Evolutionary conservation across 1,140 invertebrate species (phyloP).

Genomic region (Bombus sibiricus): DNA sequence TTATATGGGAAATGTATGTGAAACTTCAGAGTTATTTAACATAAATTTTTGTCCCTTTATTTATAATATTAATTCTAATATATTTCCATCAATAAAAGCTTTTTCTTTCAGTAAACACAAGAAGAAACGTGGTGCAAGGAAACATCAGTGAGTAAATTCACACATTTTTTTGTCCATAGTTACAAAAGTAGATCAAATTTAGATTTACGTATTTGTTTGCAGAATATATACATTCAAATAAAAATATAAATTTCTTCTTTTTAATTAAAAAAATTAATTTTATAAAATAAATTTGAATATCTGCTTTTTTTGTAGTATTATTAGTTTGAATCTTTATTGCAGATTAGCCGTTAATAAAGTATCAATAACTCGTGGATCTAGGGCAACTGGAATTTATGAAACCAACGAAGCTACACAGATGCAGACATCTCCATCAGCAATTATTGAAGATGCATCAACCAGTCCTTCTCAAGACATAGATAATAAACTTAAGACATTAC

Average conservation of each 20-base stretch:
- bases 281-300: not conserved
- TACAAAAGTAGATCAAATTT: not conserved
- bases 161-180: constrained; percentile 4
- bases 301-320: constrained; percentile 7
- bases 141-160: constrained; percentile 76
- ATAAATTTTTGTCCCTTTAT: constrained; percentile 66
- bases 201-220: not conserved
- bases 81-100: constrained; percentile 65
- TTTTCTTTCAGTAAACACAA: constrained; percentile 80
- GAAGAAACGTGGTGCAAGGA: constrained; percentile 78
- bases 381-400: constrained; percentile 72
- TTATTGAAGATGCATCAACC: constrained; percentile 72
- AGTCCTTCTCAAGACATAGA: constrained; percentile 79
- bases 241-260: not conserved
- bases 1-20: constrained; percentile 20
- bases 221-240: not conserved
- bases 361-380: constrained; percentile 69
- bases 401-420: constrained; percentile 68
- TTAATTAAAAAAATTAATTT: not conserved
- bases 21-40: constrained; percentile 14
- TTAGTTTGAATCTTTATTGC: constrained; percentile 53
- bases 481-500: constrained; percentile 76
- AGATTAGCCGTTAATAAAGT: constrained; percentile 73
- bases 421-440: constrained; percentile 70
- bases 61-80: constrained; percentile 50